phyloP scores from a whole-genome alignment of 2,113 vertebrate species.

The Campylorhamphus procurvoides region DNA sequence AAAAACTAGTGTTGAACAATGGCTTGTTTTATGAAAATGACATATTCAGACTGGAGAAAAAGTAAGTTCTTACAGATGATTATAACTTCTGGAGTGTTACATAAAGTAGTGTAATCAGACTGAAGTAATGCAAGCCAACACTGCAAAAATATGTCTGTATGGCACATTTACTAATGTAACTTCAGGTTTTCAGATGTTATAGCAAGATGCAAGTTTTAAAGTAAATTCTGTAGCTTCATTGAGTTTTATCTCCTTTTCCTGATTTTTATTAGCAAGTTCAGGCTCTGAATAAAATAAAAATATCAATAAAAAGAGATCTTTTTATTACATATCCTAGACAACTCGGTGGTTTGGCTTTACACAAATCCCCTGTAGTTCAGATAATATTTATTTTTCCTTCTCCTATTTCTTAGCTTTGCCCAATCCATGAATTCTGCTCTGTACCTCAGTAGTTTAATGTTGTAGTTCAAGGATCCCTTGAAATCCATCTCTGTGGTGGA shows the following conservation, averaged over 20 bases:
- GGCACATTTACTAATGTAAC: background rate
- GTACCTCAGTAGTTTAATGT: background rate
- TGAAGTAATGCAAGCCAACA: background rate
- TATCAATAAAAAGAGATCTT: background rate
- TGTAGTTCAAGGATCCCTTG: background rate
- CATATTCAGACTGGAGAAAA: background rate
- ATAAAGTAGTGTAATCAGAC: background rate
- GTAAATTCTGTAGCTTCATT: background rate
- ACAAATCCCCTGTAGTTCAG: background rate
- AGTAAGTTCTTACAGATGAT: background rate
- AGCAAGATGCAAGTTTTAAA: background rate
- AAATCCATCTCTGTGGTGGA: background rate
- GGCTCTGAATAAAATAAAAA: background rate
- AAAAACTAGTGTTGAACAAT: background rate
- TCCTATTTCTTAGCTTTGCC: background rate
- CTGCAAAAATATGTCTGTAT: background rate
- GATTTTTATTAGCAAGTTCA: background rate
- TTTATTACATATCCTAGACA: background rate
- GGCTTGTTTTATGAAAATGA: background rate
- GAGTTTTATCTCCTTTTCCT: background rate
- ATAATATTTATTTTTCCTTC: background rate
- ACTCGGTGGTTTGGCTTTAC: background rate
- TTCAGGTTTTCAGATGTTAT: background rate
- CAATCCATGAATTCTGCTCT: background rate
- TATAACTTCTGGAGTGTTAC: background rate